A percentile compares a stretch with the other conserved stretches of the same genome.
phyloP scores from a whole-genome alignment of 2,888 invertebrate genomes.

The Automeris io region DNA sequence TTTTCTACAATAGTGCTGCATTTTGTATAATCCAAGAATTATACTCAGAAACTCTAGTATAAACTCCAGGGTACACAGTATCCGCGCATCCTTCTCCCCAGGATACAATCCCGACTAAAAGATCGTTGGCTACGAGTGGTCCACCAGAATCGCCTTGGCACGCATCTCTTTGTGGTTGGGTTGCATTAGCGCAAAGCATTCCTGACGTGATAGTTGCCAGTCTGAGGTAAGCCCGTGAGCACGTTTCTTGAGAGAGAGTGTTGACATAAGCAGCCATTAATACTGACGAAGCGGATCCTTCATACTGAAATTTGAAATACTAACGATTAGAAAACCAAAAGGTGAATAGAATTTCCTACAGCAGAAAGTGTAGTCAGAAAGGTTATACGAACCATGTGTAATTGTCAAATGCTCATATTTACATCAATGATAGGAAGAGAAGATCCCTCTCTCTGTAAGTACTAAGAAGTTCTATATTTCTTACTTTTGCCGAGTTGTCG shows the following conservation, averaged over 20 bases:
- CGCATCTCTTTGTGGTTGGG: constrained; percentile 52
- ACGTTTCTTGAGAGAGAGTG: constrained; percentile 48
- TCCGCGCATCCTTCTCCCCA: constrained; percentile 77
- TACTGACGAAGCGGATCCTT: constrained; percentile 40
- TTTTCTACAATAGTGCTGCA: background rate
- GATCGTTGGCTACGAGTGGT: constrained; percentile 65
- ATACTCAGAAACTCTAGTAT: constrained; percentile 66
- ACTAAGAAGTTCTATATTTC: no score
- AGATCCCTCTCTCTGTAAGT: no score
- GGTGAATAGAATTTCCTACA: no score
- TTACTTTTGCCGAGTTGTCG: no score
- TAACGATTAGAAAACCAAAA: no score
- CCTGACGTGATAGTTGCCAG: constrained; percentile 43
- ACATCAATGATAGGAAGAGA: no score
- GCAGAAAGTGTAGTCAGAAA: no score
- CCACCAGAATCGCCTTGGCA: constrained; percentile 79
- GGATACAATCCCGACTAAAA: constrained; percentile 73
- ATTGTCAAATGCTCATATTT: no score
- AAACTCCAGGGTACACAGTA: constrained; percentile 72
- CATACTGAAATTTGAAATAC: constrained; percentile 55
- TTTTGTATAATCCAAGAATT: constrained; percentile 42
- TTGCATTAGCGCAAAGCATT: constrained; percentile 62
- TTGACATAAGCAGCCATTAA: constrained; percentile 54
- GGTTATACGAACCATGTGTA: no score
- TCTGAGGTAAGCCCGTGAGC: constrained; percentile 48